These are phyloP conservation scores for Neodiprion pinetum DNA, from an alignment of 1,140 invertebrate species.

Conservation along the genomic window DNA sequence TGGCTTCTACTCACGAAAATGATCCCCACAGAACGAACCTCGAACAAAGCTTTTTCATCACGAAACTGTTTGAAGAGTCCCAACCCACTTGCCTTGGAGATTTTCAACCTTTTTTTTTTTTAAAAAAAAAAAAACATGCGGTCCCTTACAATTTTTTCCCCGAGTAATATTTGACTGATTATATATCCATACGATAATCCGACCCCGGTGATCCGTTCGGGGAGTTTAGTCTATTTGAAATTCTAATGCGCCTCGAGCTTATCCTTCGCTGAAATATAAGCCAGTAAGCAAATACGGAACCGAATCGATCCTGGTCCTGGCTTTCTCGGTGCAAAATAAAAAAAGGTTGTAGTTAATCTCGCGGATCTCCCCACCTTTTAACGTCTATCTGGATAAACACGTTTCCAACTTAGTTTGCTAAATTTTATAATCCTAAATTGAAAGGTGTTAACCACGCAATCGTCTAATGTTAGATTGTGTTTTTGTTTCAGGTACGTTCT, in stretches of 20 bases:
- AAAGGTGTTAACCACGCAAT: too few relatives aligned
- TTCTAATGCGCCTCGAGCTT: not conserved
- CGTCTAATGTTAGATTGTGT: not conserved
- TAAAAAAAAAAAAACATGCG: not conserved
- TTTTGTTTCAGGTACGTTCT: slow-evolving; percentile 4
- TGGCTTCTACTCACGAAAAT: not conserved
- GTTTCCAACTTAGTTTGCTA: too few relatives aligned
- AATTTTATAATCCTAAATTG: too few relatives aligned
- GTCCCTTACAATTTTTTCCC: not conserved
- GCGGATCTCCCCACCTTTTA: too few relatives aligned
- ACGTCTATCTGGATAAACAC: too few relatives aligned
- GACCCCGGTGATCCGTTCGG: not conserved
- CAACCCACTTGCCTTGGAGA: not conserved
- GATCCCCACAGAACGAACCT: not conserved
- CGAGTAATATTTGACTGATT: not conserved
- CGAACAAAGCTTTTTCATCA: not conserved
- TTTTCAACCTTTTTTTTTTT: not conserved
- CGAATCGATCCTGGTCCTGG: not conserved
- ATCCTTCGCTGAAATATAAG: not conserved
- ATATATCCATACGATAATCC: not conserved
- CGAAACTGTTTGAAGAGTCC: not conserved
- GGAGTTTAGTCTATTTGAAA: not conserved
- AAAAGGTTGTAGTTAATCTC: too few relatives aligned
- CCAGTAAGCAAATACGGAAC: not conserved
- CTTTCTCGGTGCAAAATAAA: too few relatives aligned